A percentile compares a stretch with the other conserved stretches of the same genome.
phyloP scores from a whole-genome alignment of 2,888 invertebrate genomes.

The Cheilosia grossa region DNA sequence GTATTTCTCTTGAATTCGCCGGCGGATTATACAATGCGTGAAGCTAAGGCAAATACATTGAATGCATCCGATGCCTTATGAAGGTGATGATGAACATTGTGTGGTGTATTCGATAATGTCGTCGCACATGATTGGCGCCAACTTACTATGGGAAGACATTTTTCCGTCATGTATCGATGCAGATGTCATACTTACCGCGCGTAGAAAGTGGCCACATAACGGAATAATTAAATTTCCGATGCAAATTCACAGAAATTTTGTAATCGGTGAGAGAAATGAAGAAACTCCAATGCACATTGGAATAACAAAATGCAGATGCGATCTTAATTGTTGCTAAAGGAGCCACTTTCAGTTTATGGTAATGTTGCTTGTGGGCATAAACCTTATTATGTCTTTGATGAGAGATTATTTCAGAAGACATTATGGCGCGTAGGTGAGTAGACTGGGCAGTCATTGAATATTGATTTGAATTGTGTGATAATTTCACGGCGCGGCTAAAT shows the following conservation, averaged over 20 bases:
- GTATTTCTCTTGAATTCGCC: constrained; percentile 26
- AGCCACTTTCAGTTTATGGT: constrained; percentile 25
- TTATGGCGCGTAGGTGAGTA: background rate
- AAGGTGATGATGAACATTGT: constrained; percentile 15
- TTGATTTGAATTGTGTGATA: too few species aligned
- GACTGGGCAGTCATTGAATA: too few species aligned
- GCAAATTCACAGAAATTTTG: constrained; percentile 48
- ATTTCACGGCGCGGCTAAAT: too few species aligned
- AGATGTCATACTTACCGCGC: constrained; percentile 4
- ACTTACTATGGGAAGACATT: constrained; percentile 5
- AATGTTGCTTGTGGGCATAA: constrained; percentile 2
- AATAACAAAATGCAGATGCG: constrained; percentile 40
- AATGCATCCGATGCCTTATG: constrained; percentile 32
- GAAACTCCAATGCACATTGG: constrained; percentile 35
- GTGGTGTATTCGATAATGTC: constrained; percentile 35
- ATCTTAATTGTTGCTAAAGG: constrained; percentile 20
- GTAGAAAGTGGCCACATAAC: constrained; percentile 34
- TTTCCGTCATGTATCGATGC: constrained; percentile 15
- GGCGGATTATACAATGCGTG: constrained; percentile 31
- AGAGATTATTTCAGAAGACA: background rate
- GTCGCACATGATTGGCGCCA: constrained; percentile 16
- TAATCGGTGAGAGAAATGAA: constrained; percentile 32
- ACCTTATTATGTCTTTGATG: background rate
- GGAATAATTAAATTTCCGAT: constrained; percentile 59
- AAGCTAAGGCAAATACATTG: background rate